Conservation (phyloP, 2,797 vertebrate species). For the Bufotes viridis region DNA sequence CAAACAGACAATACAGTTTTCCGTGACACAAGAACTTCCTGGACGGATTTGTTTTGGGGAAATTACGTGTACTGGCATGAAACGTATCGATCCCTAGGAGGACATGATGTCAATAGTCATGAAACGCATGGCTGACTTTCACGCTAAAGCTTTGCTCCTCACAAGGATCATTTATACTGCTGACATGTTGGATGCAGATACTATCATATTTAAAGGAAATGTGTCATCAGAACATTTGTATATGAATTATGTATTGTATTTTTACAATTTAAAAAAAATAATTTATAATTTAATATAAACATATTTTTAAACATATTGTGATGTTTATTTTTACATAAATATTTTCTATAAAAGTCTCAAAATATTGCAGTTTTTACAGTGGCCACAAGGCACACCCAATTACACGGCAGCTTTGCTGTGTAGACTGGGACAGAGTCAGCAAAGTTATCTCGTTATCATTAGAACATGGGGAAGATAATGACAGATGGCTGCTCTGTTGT, state of each 20-base stretch:
- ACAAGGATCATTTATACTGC: slow-evolving; percentile 19
- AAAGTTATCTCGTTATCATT: not conserved
- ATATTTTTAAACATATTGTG: too few relatives aligned
- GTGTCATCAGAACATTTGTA: not conserved
- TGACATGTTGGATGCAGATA: not conserved
- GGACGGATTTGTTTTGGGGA: slow-evolving; percentile 14
- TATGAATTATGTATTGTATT: not conserved
- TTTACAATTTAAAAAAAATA: too few relatives aligned
- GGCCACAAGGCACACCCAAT: not conserved
- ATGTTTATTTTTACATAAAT: not conserved
- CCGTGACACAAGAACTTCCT: slow-evolving; percentile 29
- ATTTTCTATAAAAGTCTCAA: not conserved
- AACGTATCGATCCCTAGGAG: slow-evolving; percentile 19
- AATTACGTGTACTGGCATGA: slow-evolving; percentile 17
- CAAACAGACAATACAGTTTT: slow-evolving; percentile 3
- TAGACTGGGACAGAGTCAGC: not conserved
- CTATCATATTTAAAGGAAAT: not conserved
- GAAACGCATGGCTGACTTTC: slow-evolving; percentile 47
- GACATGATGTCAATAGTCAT: slow-evolving; percentile 52
- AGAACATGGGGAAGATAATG: not conserved
- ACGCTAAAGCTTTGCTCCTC: slow-evolving; percentile 13
- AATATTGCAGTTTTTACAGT: not conserved
- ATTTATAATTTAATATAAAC: too few relatives aligned
- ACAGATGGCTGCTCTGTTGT: too few relatives aligned
- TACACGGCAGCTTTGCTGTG: not conserved